Base-by-base conservation (phyloP, 2,888 invertebrate genomes). In the Azorinus chamasolen region DNA sequence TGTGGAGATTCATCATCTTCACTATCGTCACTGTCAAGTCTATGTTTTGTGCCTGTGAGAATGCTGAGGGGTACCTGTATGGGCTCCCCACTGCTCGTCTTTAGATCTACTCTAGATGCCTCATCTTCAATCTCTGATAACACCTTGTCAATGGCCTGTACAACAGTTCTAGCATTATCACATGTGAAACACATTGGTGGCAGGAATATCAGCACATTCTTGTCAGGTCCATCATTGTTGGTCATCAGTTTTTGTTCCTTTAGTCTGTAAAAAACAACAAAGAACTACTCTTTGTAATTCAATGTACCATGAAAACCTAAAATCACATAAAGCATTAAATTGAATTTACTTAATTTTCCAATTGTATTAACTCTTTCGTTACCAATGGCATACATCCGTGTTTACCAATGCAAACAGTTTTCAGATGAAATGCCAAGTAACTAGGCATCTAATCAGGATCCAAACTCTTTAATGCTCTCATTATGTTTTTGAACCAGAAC, bases 141-240 rank as follows among this genome's bases (percentile, higher is more conserved):
- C 0, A 83, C 84, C 37, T 83, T 61, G 71, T 88, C 87, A 39
- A 90, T 78, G 4, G 85, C 84, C 58, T 89, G 86, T 6, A 90
- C 79, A 2, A 90, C 85, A 4, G 79, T 85, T 12, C 86, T 61
- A 6, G 90, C 90, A 68, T 91, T 90, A 57, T 90, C 90, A 71
- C 84, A 84, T 5, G 89, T 90, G 70, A 91, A 90, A 78, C 90
- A 91, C 86, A 91, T 83, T 0, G 91, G 90, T 16, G 91, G 91
- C 5, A 76, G 73, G 48, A 91, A 62, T 20, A 78, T 66, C 53
- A 91, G 80, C 12, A 90, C 85, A 75, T 91, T 91, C 69, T 87
- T 89, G 41, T 90, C 89, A 51, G 86, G 85, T 16, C 91, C 91
- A 14, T 88, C 89, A 77, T 88, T 86, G 14, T 85, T 82, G 10